Percentiles rank a stretch among this genome's conserved stretches.
These are phyloP conservation scores for Morinoia aosen DNA, from an alignment of 2,888 invertebrate species.

Conservation along the genomic window DNA sequence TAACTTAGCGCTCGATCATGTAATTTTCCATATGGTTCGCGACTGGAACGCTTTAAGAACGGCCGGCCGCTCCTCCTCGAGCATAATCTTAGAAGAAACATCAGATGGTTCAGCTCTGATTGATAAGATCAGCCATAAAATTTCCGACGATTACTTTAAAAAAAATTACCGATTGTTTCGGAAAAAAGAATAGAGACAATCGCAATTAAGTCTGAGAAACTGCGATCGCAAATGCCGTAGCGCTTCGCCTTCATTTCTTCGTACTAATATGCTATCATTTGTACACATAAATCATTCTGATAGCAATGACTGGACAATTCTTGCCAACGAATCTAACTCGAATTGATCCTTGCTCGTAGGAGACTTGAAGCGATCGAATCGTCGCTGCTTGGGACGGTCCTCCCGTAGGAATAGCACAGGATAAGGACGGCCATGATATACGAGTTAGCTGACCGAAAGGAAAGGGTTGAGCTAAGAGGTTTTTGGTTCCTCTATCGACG, in stretches of 20 bases:
- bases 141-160: slow-evolving; percentile 34
- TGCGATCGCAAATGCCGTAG: slow-evolving; percentile 49
- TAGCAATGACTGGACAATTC: slow-evolving; percentile 51
- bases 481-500: slow-evolving; percentile 39
- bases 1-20: not conserved
- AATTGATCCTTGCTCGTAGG: slow-evolving; percentile 46
- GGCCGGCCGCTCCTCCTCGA: not conserved
- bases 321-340: slow-evolving; percentile 43
- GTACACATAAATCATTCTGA: slow-evolving; percentile 53
- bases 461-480: slow-evolving; percentile 26
- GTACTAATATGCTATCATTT: slow-evolving; percentile 55
- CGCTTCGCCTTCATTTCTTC: slow-evolving; percentile 42
- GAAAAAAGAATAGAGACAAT: slow-evolving; percentile 47
- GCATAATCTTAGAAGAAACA: slow-evolving; percentile 19
- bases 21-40: slow-evolving; percentile 4
- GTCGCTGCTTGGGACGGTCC: not conserved
- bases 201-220: slow-evolving; percentile 53
- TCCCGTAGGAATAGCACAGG: slow-evolving; percentile 39
- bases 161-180: slow-evolving; percentile 36
- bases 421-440: not conserved
- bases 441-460: slow-evolving; percentile 9
- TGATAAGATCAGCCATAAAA: slow-evolving; percentile 52
- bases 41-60: not conserved
- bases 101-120: slow-evolving; percentile 47
- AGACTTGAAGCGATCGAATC: slow-evolving; percentile 22